Conservation (phyloP, 1,140 invertebrate species). For the Caenorhabditis tropicalis region DNA sequence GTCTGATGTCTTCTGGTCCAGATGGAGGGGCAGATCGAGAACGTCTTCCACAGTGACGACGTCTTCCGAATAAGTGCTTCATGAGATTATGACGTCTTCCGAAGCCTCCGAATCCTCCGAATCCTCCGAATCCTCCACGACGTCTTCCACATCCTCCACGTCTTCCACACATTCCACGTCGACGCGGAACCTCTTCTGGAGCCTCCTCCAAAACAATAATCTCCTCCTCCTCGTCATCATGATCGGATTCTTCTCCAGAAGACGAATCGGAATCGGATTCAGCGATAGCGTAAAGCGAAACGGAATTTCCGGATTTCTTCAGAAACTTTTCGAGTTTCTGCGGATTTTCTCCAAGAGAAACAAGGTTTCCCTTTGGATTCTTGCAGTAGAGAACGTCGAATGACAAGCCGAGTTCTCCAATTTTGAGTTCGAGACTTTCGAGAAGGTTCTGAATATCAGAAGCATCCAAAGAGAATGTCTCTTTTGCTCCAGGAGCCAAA, state of each 20-base stretch:
- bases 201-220: neutral
- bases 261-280: constrained; percentile 18
- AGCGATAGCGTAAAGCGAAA: neutral
- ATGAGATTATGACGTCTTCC: neutral
- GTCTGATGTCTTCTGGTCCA: neutral
- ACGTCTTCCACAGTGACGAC: constrained; percentile 8
- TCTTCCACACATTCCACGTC: neutral
- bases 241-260: neutral
- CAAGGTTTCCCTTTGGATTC: neutral
- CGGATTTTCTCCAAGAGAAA: neutral
- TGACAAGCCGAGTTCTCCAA: neutral
- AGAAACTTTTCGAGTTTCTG: neutral
- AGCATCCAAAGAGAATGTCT: neutral
- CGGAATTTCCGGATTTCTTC: neutral
- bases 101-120: neutral
- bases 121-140: neutral
- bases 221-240: neutral
- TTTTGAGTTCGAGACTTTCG: neutral
- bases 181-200: neutral
- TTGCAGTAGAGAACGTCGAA: neutral
- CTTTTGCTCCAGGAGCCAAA: neutral
- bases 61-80: neutral
- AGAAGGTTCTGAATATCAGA: neutral
- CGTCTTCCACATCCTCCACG: neutral
- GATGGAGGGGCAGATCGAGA: neutral